Percentiles rank a stretch among this genome's conserved stretches.
Evolutionary conservation across 2,888 invertebrate genomes (phyloP).

Genomic region (Pristionchus entomophagus): DNA sequence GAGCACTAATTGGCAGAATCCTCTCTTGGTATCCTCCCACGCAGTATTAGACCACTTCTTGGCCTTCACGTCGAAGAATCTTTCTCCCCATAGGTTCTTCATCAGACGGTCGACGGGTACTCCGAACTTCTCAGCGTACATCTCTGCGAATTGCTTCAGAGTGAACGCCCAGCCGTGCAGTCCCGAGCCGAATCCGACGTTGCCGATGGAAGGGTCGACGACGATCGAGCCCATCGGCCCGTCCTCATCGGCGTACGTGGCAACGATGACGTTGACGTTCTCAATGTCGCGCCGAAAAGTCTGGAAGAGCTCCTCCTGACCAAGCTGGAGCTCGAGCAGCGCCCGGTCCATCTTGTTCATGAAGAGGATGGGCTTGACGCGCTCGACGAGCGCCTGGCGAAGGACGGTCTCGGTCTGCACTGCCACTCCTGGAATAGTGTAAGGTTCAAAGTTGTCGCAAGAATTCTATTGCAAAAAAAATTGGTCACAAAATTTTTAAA

Average conservation of each 20-base stretch:
- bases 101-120: conserved; percentile 49
- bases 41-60: conserved; percentile 53
- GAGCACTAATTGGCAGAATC: conserved; percentile 77
- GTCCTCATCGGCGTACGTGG: conserved; percentile 51
- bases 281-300: conserved; percentile 47
- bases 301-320: conserved; percentile 88
- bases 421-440: conserved; percentile 55
- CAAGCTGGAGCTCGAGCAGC: conserved; percentile 79
- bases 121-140: conserved; percentile 52
- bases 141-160: conserved; percentile 54
- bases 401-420: conserved; percentile 66
- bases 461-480: not conserved
- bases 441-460: not conserved
- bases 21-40: conserved; percentile 64
- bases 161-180: conserved; percentile 64
- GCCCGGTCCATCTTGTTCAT: conserved; percentile 64
- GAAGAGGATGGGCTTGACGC: conserved; percentile 58
- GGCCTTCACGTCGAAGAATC: conserved; percentile 50
- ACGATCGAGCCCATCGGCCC: conserved; percentile 37
- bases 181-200: conserved; percentile 60
- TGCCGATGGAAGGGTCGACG: conserved; percentile 55
- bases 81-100: conserved; percentile 57
- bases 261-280: conserved; percentile 54
- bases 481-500: no score
- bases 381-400: conserved; percentile 58